Conservation (phyloP, 1,140 invertebrate species). For the Lasioglossum baleicum region DNA sequence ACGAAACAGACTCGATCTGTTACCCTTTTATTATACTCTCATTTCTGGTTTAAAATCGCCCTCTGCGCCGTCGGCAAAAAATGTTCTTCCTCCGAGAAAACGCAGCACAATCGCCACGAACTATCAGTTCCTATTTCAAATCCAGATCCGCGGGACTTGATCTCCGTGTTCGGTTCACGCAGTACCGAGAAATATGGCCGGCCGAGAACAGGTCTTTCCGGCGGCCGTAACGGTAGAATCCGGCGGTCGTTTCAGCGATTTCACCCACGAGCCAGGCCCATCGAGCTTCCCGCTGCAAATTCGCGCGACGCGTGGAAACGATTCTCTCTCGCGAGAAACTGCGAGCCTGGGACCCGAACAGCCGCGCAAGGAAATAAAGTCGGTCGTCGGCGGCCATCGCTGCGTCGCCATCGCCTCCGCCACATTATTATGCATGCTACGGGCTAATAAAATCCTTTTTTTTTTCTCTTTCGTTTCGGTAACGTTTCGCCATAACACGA, state of each 20-base stretch:
- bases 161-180: not conserved
- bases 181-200: not conserved
- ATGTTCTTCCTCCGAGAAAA: too few relatives aligned
- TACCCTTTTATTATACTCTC: too few relatives aligned
- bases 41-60: too few relatives aligned
- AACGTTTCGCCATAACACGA: not conserved
- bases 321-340: too few relatives aligned
- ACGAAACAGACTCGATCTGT: too few relatives aligned
- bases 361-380: slow-evolving; percentile 2
- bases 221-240: slow-evolving; percentile 5
- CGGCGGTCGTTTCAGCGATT: not conserved
- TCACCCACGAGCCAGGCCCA: slow-evolving; percentile 21
- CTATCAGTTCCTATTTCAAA: not conserved
- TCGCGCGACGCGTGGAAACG: not conserved
- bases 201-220: not conserved
- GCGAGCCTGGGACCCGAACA: too few relatives aligned
- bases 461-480: too few relatives aligned
- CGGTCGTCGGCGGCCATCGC: not conserved
- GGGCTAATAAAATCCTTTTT: slow-evolving; percentile 34
- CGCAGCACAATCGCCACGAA: not conserved
- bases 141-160: not conserved
- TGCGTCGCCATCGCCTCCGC: too few relatives aligned
- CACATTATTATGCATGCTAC: slow-evolving; percentile 35
- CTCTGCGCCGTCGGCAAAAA: not conserved
- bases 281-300: not conserved